phyloP scores from a whole-genome alignment of 2,888 invertebrate species.

The Drosophila mayaguana region DNA sequence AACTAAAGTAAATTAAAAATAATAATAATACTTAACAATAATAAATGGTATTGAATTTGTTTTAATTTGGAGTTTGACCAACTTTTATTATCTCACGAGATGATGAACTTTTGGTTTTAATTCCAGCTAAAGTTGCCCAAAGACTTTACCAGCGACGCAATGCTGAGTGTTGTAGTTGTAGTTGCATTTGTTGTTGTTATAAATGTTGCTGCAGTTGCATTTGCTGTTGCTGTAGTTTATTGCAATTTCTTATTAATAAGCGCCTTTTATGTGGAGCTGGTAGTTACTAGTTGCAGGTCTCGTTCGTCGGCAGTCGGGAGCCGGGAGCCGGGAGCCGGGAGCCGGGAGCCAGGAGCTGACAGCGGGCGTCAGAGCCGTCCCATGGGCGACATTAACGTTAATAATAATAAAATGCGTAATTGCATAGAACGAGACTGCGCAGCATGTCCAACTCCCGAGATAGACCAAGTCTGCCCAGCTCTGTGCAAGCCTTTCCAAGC shows the following conservation, averaged over 20 bases:
- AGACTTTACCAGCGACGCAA: slow-evolving; percentile 1
- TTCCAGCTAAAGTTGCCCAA: slow-evolving; percentile 14
- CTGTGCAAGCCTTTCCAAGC: slow-evolving; percentile 12
- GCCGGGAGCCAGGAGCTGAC: slow-evolving; percentile 34
- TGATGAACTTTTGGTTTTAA: slow-evolving; percentile 12
- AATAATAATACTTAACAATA: background rate
- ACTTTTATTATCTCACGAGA: slow-evolving; percentile 1
- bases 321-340: slow-evolving; percentile 41
- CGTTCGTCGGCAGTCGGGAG: slow-evolving; percentile 19
- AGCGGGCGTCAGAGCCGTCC: slow-evolving; percentile 63
- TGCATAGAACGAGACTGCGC: slow-evolving; percentile 60
- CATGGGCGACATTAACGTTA: slow-evolving; percentile 77
- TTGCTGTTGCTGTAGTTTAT: slow-evolving; percentile 52
- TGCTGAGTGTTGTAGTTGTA: background rate
- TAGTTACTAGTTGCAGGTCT: slow-evolving; percentile 4
- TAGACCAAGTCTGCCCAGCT: slow-evolving; percentile 25
- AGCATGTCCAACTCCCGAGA: slow-evolving; percentile 39
- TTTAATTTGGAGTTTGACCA: background rate
- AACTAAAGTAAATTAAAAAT: background rate
- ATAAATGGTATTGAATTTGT: background rate
- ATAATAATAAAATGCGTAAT: slow-evolving; percentile 78
- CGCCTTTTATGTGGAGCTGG: slow-evolving; percentile 66
- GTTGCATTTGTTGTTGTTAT: slow-evolving; percentile 12
- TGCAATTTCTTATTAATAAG: slow-evolving; percentile 75
- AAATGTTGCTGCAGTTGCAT: slow-evolving; percentile 14